These are phyloP conservation scores for Temnothorax nylanderi DNA, from an alignment of 1,140 invertebrate species.

Conservation along the genomic window DNA sequence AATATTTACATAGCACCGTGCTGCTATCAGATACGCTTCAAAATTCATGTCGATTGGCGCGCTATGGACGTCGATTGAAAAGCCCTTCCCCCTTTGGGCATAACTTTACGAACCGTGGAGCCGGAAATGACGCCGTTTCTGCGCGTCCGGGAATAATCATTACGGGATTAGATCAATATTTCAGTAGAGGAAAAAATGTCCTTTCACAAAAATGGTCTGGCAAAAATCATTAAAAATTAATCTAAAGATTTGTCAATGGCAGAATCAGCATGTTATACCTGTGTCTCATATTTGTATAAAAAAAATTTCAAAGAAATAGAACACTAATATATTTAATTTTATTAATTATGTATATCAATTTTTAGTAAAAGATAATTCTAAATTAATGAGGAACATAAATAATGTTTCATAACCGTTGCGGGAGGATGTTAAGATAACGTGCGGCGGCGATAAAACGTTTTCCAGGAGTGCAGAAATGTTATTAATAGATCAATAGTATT, in stretches of 20 bases:
- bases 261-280: background rate
- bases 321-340: background rate
- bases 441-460: background rate
- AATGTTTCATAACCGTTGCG: background rate
- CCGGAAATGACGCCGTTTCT: slow-evolving; percentile 54
- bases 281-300: background rate
- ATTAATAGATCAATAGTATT: slow-evolving; percentile 48
- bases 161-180: slow-evolving; percentile 48
- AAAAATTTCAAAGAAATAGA: background rate
- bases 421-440: background rate
- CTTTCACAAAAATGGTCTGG: background rate
- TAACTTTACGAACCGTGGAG: slow-evolving; percentile 81
- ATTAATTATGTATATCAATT: background rate
- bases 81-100: slow-evolving; percentile 72
- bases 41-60: slow-evolving; percentile 84
- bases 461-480: slow-evolving; percentile 21
- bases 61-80: slow-evolving; percentile 81
- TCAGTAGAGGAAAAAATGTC: slow-evolving; percentile 19
- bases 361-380: background rate
- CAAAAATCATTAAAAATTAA: slow-evolving; percentile 23
- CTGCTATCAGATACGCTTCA: slow-evolving; percentile 82
- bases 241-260: background rate
- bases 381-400: background rate
- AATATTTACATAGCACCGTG: slow-evolving; percentile 84
- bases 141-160: slow-evolving; percentile 29